These are phyloP conservation scores for Parascotia fuliginaria DNA, from an alignment of 2,888 invertebrate species.

Conservation along the genomic window DNA sequence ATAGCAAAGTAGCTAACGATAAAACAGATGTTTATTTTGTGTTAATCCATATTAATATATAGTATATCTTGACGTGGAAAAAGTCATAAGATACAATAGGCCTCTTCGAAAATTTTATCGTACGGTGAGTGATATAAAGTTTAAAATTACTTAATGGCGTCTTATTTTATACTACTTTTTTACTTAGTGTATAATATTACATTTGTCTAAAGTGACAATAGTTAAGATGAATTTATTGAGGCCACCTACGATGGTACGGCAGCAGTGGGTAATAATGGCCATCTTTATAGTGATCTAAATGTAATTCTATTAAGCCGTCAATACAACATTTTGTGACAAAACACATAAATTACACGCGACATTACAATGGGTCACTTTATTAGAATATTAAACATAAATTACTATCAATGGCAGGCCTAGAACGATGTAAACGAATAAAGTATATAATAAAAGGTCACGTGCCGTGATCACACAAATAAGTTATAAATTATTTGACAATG, in stretches of 20 bases:
- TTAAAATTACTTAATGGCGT: no score
- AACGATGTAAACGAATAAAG: conserved; percentile 11
- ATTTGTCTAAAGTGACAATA: conserved; percentile 14
- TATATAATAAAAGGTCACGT: conserved; percentile 1
- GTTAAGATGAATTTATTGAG: conserved; percentile 6
- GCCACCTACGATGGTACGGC: conserved; percentile 9
- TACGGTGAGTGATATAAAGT: no score
- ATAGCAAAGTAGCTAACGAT: no score
- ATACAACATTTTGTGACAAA: conserved; percentile 9
- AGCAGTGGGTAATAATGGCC: conserved; percentile 6
- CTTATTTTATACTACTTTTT: no score
- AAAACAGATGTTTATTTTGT: conserved; percentile 27
- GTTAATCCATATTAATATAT: conserved; percentile 14
- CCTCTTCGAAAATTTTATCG: no score
- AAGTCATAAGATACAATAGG: no score
- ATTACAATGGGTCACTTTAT: conserved; percentile 9
- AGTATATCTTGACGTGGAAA: no score
- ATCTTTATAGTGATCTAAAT: background rate
- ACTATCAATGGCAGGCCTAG: conserved; percentile 26
- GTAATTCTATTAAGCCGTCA: conserved; percentile 6
- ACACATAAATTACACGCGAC: conserved; percentile 27
- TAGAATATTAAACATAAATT: conserved; percentile 21
- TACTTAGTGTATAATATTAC: conserved; percentile 11
- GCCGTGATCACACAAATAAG: background rate
- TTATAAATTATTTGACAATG: background rate